Percentiles rank a stretch among this genome's conserved stretches.
These are phyloP conservation scores for Poliocrania exsul DNA, from an alignment of 2,797 vertebrate species.

Conservation along the genomic window DNA sequence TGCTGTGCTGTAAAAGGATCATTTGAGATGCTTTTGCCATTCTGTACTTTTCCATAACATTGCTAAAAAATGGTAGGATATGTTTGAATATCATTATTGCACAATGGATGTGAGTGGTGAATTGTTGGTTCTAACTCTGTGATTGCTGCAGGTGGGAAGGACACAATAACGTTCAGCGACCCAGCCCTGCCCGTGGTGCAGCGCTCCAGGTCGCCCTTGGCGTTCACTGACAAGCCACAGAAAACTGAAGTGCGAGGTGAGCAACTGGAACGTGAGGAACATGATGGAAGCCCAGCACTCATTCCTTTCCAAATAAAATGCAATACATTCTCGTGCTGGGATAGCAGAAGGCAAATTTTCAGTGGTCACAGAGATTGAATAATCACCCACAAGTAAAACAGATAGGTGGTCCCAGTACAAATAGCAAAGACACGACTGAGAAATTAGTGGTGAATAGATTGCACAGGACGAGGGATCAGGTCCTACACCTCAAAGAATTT, in stretches of 20 bases:
- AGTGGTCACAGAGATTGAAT: neutral
- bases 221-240: constrained; percentile 61
- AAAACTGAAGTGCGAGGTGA: constrained; percentile 79
- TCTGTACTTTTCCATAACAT: neutral
- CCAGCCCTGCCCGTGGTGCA: constrained; percentile 74
- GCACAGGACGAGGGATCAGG: neutral
- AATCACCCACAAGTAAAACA: neutral
- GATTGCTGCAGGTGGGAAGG: constrained; percentile 82
- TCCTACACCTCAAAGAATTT: neutral
- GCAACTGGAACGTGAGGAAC: neutral
- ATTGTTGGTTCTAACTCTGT: neutral
- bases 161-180: constrained; percentile 79
- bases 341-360: constrained; percentile 23
- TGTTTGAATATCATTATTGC: neutral
- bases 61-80: neutral
- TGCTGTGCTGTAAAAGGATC: neutral
- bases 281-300: neutral
- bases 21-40: constrained; percentile 28
- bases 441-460: neutral
- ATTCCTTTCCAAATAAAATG: neutral
- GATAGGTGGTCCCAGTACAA: neutral
- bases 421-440: neutral
- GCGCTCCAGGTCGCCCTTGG: constrained; percentile 75
- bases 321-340: neutral
- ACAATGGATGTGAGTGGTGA: neutral